Conservation (phyloP, 2,888 invertebrate species). For the Agriopis aurantiaria region DNA sequence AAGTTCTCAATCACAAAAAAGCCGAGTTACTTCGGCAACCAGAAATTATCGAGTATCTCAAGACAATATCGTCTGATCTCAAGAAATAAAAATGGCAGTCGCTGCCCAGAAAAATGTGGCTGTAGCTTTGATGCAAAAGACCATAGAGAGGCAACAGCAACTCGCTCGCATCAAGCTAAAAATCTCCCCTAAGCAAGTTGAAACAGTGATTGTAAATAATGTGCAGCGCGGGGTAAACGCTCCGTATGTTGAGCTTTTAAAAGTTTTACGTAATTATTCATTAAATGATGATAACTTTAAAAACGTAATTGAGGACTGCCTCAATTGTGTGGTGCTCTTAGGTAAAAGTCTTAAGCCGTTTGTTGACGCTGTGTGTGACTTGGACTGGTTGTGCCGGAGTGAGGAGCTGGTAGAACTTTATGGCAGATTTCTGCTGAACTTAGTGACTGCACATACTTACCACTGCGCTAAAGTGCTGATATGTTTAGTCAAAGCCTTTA, state of each 20-base stretch:
- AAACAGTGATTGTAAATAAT: constrained; percentile 74
- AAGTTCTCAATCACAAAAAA: constrained; percentile 81
- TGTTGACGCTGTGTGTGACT: constrained; percentile 70
- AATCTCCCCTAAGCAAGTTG: constrained; percentile 77
- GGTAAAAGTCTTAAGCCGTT: constrained; percentile 72
- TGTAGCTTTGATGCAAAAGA: constrained; percentile 77
- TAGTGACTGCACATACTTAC: constrained; percentile 80
- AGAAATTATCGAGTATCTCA: constrained; percentile 77
- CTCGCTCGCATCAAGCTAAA: constrained; percentile 73
- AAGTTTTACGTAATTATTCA: constrained; percentile 74
- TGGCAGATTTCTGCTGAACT: constrained; percentile 68
- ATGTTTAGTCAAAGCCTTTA: constrained; percentile 72
- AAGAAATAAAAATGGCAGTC: constrained; percentile 79
- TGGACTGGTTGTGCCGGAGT: constrained; percentile 72
- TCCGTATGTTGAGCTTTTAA: constrained; percentile 79
- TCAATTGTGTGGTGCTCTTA: constrained; percentile 73
- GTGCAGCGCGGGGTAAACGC: constrained; percentile 68
- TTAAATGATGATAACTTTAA: constrained; percentile 77
- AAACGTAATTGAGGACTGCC: constrained; percentile 74
- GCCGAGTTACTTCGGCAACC: constrained; percentile 79
- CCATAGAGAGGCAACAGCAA: constrained; percentile 73
- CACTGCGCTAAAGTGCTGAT: constrained; percentile 74
- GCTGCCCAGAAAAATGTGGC: constrained; percentile 74
- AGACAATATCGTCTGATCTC: constrained; percentile 73
- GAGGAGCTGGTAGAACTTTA: constrained; percentile 69